Conservation (phyloP, 2,888 invertebrate species). For the Crioceris asparagi region DNA sequence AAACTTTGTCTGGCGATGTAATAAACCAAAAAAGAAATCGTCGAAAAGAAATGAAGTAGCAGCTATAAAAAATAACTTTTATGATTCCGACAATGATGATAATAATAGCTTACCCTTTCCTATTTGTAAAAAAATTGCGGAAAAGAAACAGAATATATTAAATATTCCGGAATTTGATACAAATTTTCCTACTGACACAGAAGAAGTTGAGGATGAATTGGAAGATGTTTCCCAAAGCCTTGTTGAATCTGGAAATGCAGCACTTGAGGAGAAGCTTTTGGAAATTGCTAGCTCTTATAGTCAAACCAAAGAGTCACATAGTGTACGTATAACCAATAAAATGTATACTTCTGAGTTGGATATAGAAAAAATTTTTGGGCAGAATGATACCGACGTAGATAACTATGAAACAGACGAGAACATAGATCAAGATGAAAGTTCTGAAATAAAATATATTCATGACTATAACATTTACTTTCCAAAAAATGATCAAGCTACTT, state of each 20-base stretch:
- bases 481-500: no score
- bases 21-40: slow-evolving; percentile 7
- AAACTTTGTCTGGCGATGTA: slow-evolving; percentile 4
- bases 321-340: slow-evolving; percentile 8
- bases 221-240: slow-evolving; percentile 19
- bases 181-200: slow-evolving; percentile 33
- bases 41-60: slow-evolving; percentile 12
- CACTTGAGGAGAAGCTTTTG: slow-evolving; percentile 20
- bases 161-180: slow-evolving; percentile 23
- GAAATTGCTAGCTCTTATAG: slow-evolving; percentile 23
- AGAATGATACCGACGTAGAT: no score
- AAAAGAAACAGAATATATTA: slow-evolving; percentile 17
- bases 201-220: slow-evolving; percentile 36
- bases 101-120: slow-evolving; percentile 20
- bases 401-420: no score
- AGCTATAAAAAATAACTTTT: no score
- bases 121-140: slow-evolving; percentile 21
- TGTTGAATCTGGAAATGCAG: slow-evolving; percentile 12
- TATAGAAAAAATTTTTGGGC: slow-evolving; percentile 7
- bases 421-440: no score
- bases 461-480: no score
- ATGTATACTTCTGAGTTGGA: slow-evolving; percentile 5
- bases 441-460: no score
- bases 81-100: slow-evolving; percentile 27
- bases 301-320: slow-evolving; percentile 18